These are phyloP conservation scores for Monomorium pharaonis DNA, from an alignment of 1,140 invertebrate species.

Conservation along the genomic window DNA sequence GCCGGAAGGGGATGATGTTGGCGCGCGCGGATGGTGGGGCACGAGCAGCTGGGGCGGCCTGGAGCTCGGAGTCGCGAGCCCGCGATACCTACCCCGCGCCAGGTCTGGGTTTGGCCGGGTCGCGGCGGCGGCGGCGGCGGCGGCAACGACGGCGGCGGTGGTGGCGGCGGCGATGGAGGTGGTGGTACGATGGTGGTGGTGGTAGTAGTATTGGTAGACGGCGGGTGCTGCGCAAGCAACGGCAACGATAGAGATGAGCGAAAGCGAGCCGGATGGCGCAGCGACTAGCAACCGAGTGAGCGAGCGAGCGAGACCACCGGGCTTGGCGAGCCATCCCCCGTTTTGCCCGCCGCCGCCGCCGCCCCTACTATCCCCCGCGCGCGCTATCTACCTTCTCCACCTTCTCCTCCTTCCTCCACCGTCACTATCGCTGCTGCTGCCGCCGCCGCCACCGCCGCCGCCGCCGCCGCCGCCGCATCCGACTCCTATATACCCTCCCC, in stretches of 20 bases:
- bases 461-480: slow-evolving; percentile 28
- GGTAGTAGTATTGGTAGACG: slow-evolving; percentile 47
- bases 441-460: slow-evolving; percentile 1
- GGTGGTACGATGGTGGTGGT: background rate
- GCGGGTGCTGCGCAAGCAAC: slow-evolving; percentile 77
- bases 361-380: slow-evolving; percentile 38
- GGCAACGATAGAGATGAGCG: slow-evolving; percentile 42
- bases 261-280: slow-evolving; percentile 57
- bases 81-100: slow-evolving; percentile 77
- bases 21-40: slow-evolving; percentile 56
- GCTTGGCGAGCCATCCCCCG: slow-evolving; percentile 56
- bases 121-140: slow-evolving; percentile 78
- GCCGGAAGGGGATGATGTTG: slow-evolving; percentile 58
- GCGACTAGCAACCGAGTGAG: slow-evolving; percentile 46
- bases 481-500: slow-evolving; percentile 36
- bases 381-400: slow-evolving; percentile 27
- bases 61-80: slow-evolving; percentile 80
- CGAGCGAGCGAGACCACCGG: slow-evolving; percentile 53
- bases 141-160: slow-evolving; percentile 48
- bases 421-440: background rate
- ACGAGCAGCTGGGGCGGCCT: slow-evolving; percentile 81
- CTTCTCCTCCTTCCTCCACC: background rate
- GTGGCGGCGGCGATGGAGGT: background rate
- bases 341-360: slow-evolving; percentile 42
- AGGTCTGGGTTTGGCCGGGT: slow-evolving; percentile 83